Base-by-base conservation (phyloP, 2,797 vertebrate genomes). In the Momotus momota region DNA sequence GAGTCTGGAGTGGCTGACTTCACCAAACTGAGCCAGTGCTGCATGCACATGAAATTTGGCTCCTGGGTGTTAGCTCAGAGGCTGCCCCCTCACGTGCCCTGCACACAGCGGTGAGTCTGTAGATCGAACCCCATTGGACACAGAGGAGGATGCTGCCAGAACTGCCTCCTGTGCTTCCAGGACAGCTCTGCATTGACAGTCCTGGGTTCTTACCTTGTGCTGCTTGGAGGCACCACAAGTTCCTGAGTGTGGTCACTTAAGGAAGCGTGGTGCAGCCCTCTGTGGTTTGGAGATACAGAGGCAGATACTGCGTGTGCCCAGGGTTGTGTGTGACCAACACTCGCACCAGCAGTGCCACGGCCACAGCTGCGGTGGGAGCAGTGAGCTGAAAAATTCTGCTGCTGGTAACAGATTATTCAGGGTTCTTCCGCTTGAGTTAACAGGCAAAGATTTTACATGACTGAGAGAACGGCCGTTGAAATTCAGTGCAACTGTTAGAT, bases 141-240 rank as follows among this genome's bases (percentile, higher is more conserved):
- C 35, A 61, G 54, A 48, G 31, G 14, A 79, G 49, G n/a, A 19
- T 6, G 2, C 41, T 79, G 61, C 52, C 73, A 78, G 66, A 60
- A 20, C 58, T 35, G 48, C 71, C 33, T 40, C 0, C 9, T 29
- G 25, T 7, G 2, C 17, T n/a, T 25, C 62, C 31, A 41, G 54
- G 33, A 21, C 31, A 79, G 73, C 70, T 52, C 51, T 69, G 64
- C 41, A 5, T 64, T 8, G 46, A 8, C 48, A 35, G 29, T 21
- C 21, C 26, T 1, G 4, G 33, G 41, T 38, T 80, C 13, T 1
- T 14, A 3, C 18, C 11, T 20, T 4, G 0, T 21, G 54, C 72
- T 82, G 64, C 21, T 67, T 0, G 0, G 6, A 41, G 67, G 67
- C 54, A 82, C 58, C 61, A 21, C 0, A 0, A 10, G 51, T 33